Evolutionary conservation across 2,797 vertebrate genomes (phyloP).

Genomic region (Darevskia nairensis): DNA sequence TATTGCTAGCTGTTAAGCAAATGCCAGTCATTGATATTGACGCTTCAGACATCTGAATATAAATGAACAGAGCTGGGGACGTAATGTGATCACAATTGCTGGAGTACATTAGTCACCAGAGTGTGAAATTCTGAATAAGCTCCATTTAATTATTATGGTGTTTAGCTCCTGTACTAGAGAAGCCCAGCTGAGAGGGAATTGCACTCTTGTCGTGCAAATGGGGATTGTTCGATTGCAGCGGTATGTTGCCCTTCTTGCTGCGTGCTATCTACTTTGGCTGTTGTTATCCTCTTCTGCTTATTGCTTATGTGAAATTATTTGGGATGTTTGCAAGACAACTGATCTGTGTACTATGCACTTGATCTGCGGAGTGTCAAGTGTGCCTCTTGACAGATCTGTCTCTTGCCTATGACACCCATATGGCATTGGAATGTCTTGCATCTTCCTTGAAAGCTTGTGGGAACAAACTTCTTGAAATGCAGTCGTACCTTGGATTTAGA

Average conservation of each 20-base stretch:
- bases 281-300: not conserved
- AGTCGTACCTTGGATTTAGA: too few species aligned
- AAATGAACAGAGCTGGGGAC: not conserved
- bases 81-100: slow-evolving; percentile 37
- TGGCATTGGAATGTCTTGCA: not conserved
- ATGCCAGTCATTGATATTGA: slow-evolving; percentile 12
- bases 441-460: slow-evolving; percentile 32
- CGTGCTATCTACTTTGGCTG: not conserved
- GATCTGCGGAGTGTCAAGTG: not conserved
- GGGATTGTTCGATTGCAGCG: not conserved
- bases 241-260: not conserved
- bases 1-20: slow-evolving; percentile 31
- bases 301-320: not conserved
- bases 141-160: slow-evolving; percentile 11
- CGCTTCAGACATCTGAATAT: slow-evolving; percentile 38
- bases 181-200: slow-evolving; percentile 7
- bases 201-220: not conserved
- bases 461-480: not conserved
- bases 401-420: not conserved
- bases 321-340: not conserved
- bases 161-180: not conserved
- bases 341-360: not conserved
- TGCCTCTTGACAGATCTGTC: slow-evolving; percentile 18
- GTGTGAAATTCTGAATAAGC: slow-evolving; percentile 23
- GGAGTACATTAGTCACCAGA: not conserved